These are phyloP conservation scores for Glaucomys volans DNA, from an alignment of 2,113 vertebrate genomes.

Conservation along the genomic window DNA sequence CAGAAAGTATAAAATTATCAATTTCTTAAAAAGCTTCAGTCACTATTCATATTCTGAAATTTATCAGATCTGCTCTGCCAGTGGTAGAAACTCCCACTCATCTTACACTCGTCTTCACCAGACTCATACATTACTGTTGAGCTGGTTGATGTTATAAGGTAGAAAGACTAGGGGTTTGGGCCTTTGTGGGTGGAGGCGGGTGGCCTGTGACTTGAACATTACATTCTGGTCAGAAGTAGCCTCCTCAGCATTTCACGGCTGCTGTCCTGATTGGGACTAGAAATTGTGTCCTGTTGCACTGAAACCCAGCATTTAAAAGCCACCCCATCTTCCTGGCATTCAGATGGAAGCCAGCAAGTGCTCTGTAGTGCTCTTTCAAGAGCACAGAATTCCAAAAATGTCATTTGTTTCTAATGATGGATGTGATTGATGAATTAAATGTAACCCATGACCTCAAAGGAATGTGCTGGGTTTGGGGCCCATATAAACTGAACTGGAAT, in stretches of 20 bases:
- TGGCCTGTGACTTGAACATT: neutral
- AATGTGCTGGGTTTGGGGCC: neutral
- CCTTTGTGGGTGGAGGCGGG: too few relatives aligned
- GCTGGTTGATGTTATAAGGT: neutral
- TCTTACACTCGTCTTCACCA: neutral
- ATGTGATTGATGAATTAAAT: neutral
- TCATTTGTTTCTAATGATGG: neutral
- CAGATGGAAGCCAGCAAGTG: neutral
- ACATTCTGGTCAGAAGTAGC: neutral
- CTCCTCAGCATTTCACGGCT: neutral
- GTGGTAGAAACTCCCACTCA: neutral
- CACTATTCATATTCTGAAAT: neutral
- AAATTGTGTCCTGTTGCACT: neutral
- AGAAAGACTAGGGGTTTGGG: neutral
- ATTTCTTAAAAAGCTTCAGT: constrained; percentile 22
- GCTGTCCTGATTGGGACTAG: neutral
- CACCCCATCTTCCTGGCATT: neutral
- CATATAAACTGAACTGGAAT: neutral
- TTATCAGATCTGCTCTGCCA: neutral
- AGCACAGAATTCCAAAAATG: neutral
- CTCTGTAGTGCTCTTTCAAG: neutral
- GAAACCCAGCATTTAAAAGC: neutral
- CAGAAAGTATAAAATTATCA: neutral
- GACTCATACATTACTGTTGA: neutral
- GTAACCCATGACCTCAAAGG: neutral